phyloP scores from a whole-genome alignment of 1,140 invertebrate genomes.

The Mactra quadrangularis region DNA sequence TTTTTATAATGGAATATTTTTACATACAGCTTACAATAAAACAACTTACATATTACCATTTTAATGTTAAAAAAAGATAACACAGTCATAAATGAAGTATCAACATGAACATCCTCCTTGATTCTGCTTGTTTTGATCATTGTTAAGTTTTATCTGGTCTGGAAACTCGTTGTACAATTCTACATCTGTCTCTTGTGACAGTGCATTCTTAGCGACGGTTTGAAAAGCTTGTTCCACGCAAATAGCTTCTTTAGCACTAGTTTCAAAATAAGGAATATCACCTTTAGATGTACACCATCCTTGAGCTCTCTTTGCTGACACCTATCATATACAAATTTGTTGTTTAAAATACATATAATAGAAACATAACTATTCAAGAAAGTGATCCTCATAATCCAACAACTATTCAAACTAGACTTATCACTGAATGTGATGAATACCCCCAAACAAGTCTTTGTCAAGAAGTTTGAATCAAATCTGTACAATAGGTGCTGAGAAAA shows the following conservation, averaged over 20 bases:
- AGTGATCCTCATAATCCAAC: too few species aligned
- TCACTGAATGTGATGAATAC: too few species aligned
- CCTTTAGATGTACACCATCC: conserved; percentile 99
- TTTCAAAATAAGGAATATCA: conserved; percentile 99
- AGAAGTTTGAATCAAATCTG: too few species aligned
- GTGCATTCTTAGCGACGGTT: conserved; percentile 98
- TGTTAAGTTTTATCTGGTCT: conserved; percentile 92
- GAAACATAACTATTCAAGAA: too few species aligned
- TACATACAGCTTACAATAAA: neutral
- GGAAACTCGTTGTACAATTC: conserved; percentile 99
- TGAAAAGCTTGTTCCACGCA: conserved; percentile 99
- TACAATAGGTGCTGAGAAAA: too few species aligned
- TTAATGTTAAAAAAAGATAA: conserved; percentile 27
- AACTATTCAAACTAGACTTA: too few species aligned
- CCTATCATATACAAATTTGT: conserved; percentile 84
- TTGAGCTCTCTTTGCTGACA: conserved; percentile 97
- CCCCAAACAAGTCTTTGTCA: too few species aligned
- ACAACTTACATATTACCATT: neutral
- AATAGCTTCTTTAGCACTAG: conserved; percentile 98
- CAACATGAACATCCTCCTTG: conserved; percentile 82
- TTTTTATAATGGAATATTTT: neutral
- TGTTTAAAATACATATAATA: neutral
- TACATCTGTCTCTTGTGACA: conserved; percentile 94
- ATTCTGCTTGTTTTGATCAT: conserved; percentile 81
- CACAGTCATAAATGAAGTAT: conserved; percentile 43